A percentile compares a stretch with the other conserved stretches of the same genome.
phyloP scores from a whole-genome alignment of 2,113 vertebrate species.

The Tyrannus savana region DNA sequence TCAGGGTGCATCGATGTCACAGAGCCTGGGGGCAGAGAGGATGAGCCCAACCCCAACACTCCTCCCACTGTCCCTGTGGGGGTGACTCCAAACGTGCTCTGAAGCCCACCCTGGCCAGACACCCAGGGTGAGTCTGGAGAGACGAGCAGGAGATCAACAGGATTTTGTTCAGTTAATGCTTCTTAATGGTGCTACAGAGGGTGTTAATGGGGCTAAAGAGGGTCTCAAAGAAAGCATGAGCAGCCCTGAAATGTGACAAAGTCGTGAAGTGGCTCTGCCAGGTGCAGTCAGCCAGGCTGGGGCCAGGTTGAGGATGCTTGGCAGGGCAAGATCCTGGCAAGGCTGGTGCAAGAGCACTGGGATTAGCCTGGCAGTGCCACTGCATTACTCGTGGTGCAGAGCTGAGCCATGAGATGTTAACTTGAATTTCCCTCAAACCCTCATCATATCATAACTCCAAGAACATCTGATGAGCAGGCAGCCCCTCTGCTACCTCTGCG shows the following conservation, averaged over 20 bases:
- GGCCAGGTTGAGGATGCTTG: accelerated
- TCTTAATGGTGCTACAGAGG: neutral
- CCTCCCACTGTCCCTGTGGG: neutral
- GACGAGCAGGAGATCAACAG: neutral
- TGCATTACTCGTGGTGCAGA: accelerated
- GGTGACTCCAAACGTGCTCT: neutral
- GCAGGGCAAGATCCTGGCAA: accelerated
- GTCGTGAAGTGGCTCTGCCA: neutral
- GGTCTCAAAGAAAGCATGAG: neutral
- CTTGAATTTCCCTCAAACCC: neutral
- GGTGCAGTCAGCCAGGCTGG: neutral
- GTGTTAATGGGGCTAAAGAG: neutral
- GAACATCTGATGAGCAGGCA: neutral
- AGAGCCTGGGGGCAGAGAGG: neutral
- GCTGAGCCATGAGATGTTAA: neutral
- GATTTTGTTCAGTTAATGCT: neutral
- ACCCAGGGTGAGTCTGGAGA: neutral
- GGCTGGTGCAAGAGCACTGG: accelerated
- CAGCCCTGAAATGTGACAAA: neutral
- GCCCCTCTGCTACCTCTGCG: neutral
- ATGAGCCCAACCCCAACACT: neutral
- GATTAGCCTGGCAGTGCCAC: neutral
- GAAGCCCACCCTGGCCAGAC: neutral
- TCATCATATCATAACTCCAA: accelerated
- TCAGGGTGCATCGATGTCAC: accelerated